These are phyloP conservation scores for Philhelius pedissequus DNA, from an alignment of 2,888 invertebrate genomes.

Conservation along the genomic window DNA sequence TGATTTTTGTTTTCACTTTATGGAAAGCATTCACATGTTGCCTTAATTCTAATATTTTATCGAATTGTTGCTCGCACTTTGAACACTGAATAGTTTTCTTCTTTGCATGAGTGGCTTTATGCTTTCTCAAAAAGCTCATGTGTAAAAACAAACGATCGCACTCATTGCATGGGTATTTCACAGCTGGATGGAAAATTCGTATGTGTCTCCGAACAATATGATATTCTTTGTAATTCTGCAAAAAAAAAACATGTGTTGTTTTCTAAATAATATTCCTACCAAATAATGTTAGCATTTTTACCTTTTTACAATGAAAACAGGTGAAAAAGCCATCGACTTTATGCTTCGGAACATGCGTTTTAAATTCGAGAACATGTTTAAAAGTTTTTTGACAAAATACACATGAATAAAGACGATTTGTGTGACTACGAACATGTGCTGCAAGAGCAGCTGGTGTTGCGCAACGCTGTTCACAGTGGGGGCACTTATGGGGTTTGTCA, in stretches of 20 bases:
- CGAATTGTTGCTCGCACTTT: conserved; percentile 88
- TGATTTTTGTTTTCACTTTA: conserved; percentile 44
- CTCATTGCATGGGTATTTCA: conserved; percentile 84
- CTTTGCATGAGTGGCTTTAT: conserved; percentile 81
- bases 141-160: conserved; percentile 86
- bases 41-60: conserved; percentile 79
- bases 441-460: conserved; percentile 86
- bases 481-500: conserved; percentile 85
- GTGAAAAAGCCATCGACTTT: conserved; percentile 83
- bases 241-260: not conserved
- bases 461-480: conserved; percentile 83
- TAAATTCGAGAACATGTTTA: conserved; percentile 83
- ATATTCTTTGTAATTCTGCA: conserved; percentile 83
- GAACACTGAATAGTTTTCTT: conserved; percentile 86
- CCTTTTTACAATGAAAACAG: conserved; percentile 83
- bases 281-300: not conserved
- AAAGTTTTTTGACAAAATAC: conserved; percentile 86
- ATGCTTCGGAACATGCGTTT: conserved; percentile 84
- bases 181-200: conserved; percentile 85
- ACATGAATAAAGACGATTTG: conserved; percentile 78
- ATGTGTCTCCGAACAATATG: conserved; percentile 87
- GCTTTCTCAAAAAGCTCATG: conserved; percentile 85
- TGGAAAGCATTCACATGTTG: conserved; percentile 67
- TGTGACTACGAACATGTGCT: conserved; percentile 86
- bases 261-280: not conserved